Evolutionary conservation across 1,140 invertebrate species (phyloP), one percentile per base, ranked within the genome.

Genomic region (Melanaphis sacchari): DNA sequence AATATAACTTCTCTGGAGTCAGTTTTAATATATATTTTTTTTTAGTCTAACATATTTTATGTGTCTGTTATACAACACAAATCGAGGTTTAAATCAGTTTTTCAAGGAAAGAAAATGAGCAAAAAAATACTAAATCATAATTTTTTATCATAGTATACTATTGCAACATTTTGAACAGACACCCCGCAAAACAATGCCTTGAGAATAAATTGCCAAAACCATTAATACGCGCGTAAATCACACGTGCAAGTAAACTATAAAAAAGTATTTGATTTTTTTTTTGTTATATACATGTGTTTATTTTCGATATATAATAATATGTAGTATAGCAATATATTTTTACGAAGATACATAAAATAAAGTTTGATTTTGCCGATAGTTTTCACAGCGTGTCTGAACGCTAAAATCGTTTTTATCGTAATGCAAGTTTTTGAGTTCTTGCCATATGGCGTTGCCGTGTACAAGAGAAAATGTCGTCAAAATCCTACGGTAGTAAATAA

Each of bases 81-180:
- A 26, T 85, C 82, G 82, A 40, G 82, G 82, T 41, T 85, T 85
- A 85, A 85, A 85, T 85, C 82, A 26, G 40, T 85, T 85, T 85
- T 40, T 4, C 38, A 3, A 8, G 38, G 24, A 85, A 41, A 41
- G 22, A 11, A 85, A 26, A 22, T 22, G 21, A 38, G 36, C 1
- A 21, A 84, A 85, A 40, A 40, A 26, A 41, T n/a, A 41, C 82
- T 85, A 31, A 85, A 85, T 85, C 40, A 85, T 85, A 85, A 85
- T 41, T 41, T 40, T 85, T 85, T 36, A 38, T 36, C 81, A 24
- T 18, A 5, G 36, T 22, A 26, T n/a, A 46, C 31, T 6, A 36
- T n/a, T 36, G 31, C 31, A 46, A 88, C 18, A 88, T 88, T 46
- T 88, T 49, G 85, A 49, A 43, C 41, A 31, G 41, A n/a, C 40